Evolutionary conservation across 2,797 vertebrate species (phyloP), one percentile per base, ranked within the genome.

Genomic region (Hippopotamyrus pictus): DNA sequence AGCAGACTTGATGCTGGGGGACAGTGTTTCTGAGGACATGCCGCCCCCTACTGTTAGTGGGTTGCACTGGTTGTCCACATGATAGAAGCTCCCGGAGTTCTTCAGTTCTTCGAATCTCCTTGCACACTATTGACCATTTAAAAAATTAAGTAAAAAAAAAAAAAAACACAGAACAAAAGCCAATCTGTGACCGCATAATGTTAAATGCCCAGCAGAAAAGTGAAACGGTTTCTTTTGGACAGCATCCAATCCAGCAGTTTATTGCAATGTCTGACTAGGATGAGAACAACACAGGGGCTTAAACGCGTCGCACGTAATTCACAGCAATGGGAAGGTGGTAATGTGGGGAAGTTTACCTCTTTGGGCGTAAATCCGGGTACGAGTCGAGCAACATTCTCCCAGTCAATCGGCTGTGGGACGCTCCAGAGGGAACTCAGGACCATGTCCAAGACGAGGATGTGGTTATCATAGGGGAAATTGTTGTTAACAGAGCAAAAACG

Each of bases 361-460:
- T 97, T 99, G 41, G 98, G 95, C 91, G 98, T 98, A 93, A 98
- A 98, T 90, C 98, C 98, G 86, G 98, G 99, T 46, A 99, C 97
- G 0, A 99, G 97, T 91, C 97, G 97, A 93, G 98, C 97, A 57
- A 99, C 97, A 1, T 96, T 97, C 93, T 99, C 98, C 99, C 99
- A 99, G 95, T 98, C 97, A 93, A 99, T 97, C 88, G 98, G 97
- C 92, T 98, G 97, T 82, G 97, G 96, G 4, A 97, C 96, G n/a
- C 96, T 96, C 91, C 97, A 95, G 33, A 99, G 95, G 90, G 98
- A 98, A 87, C 97, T 97, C 92, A 99, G 95, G 89, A 99, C 98
- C 97, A 99, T 97, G 93, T 99, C 99, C 95, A 99, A 91, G 82
- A 98, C 98, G 94, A 98, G 96, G 90, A 97, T 95, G 84, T 97